Base-by-base conservation (phyloP, 2,113 vertebrate species). In the Nerophis ophidion region DNA sequence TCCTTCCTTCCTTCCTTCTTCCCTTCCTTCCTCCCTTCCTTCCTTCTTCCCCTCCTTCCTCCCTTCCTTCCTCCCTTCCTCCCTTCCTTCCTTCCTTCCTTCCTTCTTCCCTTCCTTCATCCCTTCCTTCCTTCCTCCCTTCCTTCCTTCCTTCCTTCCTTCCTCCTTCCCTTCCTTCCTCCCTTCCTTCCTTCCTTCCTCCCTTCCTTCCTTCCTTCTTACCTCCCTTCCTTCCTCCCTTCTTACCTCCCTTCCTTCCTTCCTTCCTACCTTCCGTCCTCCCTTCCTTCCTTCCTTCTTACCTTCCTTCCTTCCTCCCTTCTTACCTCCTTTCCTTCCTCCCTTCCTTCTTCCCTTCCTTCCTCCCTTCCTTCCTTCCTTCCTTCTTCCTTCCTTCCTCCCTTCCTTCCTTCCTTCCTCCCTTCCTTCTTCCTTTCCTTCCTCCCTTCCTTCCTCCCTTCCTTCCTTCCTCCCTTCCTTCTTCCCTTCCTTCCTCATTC, bases 261-360 rank as follows among this genome's bases (percentile, higher is more conserved):
- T n/a, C n/a, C n/a, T n/a, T n/a, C n/a, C n/a, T n/a, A n/a, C n/a
- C 65, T 50, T 72, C 56, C 79, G 65, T 74, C 40, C 50, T 60
- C n/a, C 13, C 56, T n/a, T 14, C 47, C n/a, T 7, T 17, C 17
- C n/a, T 64, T 10, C 64, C 65, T 49, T 60, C 73, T 57, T 79
- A 56, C 45, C 44, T 63, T 5, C 48, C 38, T 46, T 34, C 61
- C 45, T 67, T 15, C 65, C 53, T 72, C 56, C 79, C n/a, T n/a
- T n/a, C n/a, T n/a, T n/a, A n/a, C n/a, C n/a, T n/a, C n/a, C n/a
- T n/a, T n/a, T 60, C 13, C 56, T n/a, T 14, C 47, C n/a, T 7
- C 15, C 17, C n/a, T 64, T 10, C 64, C 65, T 49, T 60, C 73
- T 57, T 79, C 57, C 45, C 44, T 63, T 5, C 48, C 38, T 46